These are phyloP conservation scores for Dromaius novaehollandiae DNA, from an alignment of 2,113 vertebrate species.

Conservation along the genomic window DNA sequence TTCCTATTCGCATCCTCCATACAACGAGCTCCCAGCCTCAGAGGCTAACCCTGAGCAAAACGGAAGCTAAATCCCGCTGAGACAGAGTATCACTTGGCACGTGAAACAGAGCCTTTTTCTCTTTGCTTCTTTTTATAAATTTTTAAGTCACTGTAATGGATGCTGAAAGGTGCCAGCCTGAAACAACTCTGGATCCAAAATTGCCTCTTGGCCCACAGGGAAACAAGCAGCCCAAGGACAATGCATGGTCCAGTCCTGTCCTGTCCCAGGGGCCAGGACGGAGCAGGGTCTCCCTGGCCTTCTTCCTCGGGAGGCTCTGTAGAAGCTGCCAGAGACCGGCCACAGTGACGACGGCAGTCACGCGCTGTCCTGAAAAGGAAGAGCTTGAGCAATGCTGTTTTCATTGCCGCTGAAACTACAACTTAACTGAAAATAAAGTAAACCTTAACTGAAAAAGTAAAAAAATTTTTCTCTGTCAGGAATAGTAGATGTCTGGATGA, in stretches of 20 bases:
- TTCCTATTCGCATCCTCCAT: neutral
- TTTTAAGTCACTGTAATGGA: neutral
- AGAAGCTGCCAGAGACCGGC: neutral
- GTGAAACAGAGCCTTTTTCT: neutral
- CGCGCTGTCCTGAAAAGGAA: fast-evolving
- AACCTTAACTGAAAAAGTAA: neutral
- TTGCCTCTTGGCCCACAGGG: neutral
- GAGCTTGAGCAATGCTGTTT: neutral
- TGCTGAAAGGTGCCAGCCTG: neutral
- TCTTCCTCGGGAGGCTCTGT: fast-evolving
- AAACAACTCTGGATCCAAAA: neutral
- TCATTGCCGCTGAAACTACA: neutral
- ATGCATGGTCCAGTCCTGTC: fast-evolving
- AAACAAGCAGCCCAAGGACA: neutral
- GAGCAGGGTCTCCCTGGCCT: neutral
- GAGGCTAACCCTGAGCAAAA: neutral
- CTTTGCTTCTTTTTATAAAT: neutral
- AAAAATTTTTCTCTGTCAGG: neutral
- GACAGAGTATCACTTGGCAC: neutral
- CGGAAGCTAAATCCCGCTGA: neutral
- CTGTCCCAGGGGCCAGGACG: neutral
- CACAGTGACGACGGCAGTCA: fast-evolving
- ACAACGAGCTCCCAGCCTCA: neutral
- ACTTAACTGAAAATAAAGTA: neutral
- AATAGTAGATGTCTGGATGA: neutral